phyloP scores from a whole-genome alignment of 2,888 invertebrate species.

The Scaeva pyrastri region DNA sequence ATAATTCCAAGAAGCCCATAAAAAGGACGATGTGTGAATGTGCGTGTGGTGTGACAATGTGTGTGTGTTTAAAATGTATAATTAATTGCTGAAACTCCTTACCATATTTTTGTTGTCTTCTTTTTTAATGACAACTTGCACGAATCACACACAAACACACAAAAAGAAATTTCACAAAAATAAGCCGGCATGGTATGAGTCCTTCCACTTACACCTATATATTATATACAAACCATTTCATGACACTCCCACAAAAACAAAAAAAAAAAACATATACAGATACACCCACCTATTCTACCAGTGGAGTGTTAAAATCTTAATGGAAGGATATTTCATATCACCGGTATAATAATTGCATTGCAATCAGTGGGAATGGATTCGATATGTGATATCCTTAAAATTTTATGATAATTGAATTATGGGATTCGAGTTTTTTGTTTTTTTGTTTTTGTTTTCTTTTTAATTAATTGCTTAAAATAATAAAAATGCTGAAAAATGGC shows the following conservation, averaged over 20 bases:
- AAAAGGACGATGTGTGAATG: background rate
- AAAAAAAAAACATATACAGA: background rate
- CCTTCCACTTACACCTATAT: background rate
- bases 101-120: background rate
- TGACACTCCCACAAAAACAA: too few species aligned
- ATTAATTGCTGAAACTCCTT: conserved; percentile 8
- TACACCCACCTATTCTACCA: conserved; percentile 9
- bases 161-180: background rate
- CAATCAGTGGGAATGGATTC: conserved; percentile 57
- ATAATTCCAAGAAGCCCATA: background rate
- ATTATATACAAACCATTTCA: background rate
- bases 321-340: conserved; percentile 62
- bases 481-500: conserved; percentile 38
- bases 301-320: conserved; percentile 52
- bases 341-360: conserved; percentile 68
- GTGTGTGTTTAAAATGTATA: background rate
- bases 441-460: conserved; percentile 23
- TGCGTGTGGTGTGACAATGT: background rate
- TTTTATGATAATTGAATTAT: conserved; percentile 67
- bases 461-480: conserved; percentile 35
- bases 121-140: conserved; percentile 24
- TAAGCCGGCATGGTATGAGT: conserved; percentile 5
- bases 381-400: conserved; percentile 56
- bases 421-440: conserved; percentile 42
- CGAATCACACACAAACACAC: background rate